Conservation (phyloP, 2,888 invertebrate genomes). For the Herminia tarsipennalis region DNA sequence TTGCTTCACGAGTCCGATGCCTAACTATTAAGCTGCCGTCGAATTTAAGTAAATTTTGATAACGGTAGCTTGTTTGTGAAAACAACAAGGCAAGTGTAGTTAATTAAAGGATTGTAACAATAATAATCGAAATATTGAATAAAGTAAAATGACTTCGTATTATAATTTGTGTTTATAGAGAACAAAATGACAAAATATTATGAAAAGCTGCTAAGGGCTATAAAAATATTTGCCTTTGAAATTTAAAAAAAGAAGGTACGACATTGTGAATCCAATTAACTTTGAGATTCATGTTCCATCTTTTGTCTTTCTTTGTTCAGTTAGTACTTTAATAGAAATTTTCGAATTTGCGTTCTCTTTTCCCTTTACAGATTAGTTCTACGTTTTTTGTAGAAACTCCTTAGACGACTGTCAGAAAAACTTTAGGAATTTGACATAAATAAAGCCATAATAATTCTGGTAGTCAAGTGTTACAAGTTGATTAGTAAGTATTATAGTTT, state of each 20-base stretch:
- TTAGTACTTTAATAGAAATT: slow-evolving; percentile 5
- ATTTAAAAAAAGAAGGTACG: background rate
- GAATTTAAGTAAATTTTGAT: background rate
- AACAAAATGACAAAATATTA: background rate
- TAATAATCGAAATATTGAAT: no score
- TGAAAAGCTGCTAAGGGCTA: background rate
- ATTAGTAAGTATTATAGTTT: no score
- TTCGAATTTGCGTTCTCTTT: slow-evolving; percentile 2
- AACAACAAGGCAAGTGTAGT: no score
- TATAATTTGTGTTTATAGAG: background rate
- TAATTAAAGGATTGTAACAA: no score
- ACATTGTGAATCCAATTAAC: slow-evolving; percentile 8
- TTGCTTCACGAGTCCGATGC: no score
- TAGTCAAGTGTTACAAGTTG: no score
- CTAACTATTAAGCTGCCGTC: background rate
- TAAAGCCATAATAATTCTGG: no score
- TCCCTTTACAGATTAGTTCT: background rate
- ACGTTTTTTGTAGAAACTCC: background rate
- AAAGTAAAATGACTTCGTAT: no score
- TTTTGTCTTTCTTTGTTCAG: slow-evolving; percentile 6
- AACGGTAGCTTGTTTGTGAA: no score
- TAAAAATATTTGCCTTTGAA: slow-evolving; percentile 6
- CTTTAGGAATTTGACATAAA: background rate
- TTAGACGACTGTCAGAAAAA: background rate
- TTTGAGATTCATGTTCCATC: slow-evolving; percentile 1